Conservation (phyloP, 2,888 invertebrate genomes). For the Hemaris fuciformis region DNA sequence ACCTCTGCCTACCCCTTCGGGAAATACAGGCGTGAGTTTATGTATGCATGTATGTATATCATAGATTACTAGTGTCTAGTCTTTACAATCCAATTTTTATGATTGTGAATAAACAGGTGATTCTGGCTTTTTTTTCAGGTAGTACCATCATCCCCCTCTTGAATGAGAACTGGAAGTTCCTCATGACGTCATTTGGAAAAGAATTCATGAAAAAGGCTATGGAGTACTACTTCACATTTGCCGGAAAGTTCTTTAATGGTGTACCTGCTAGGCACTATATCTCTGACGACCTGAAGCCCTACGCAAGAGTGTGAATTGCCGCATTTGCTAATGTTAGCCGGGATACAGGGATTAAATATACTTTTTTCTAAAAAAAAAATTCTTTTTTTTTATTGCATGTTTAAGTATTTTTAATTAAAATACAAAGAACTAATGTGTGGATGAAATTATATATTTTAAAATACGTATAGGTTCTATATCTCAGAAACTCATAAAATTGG, state of each 20-base stretch:
- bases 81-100: too few relatives aligned
- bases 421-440: too few relatives aligned
- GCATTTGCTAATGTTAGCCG: not conserved
- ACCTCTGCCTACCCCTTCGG: too few relatives aligned
- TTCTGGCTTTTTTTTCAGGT: constrained; percentile 28
- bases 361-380: not conserved
- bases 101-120: too few relatives aligned
- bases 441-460: too few relatives aligned
- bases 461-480: too few relatives aligned
- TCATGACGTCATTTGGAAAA: constrained; percentile 37
- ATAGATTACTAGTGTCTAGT: too few relatives aligned
- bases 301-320: constrained; percentile 25
- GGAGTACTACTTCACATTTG: constrained; percentile 33
- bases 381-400: too few relatives aligned
- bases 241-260: constrained; percentile 35
- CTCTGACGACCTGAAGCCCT: constrained; percentile 42
- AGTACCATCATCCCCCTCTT: constrained; percentile 21
- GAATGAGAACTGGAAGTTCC: constrained; percentile 39
- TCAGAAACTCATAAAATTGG: too few relatives aligned
- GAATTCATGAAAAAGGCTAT: constrained; percentile 40
- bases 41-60: too few relatives aligned
- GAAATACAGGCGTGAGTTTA: too few relatives aligned
- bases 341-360: not conserved
- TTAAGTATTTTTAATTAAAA: too few relatives aligned
- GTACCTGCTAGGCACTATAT: constrained; percentile 40